Evolutionary conservation across 1,140 invertebrate species (phyloP).

Genomic region (Ylistrum balloti): DNA sequence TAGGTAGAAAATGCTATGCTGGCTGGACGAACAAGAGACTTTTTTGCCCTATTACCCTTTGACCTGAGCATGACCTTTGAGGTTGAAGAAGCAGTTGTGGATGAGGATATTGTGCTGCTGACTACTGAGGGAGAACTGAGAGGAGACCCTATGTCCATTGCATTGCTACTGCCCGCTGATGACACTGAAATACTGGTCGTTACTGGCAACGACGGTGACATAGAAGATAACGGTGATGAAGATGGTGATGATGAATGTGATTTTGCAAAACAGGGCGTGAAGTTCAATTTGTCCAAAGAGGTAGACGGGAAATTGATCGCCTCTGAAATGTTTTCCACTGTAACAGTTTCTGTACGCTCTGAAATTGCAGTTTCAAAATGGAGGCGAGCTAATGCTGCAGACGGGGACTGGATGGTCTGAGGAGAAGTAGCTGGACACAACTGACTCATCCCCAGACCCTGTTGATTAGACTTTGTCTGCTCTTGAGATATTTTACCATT

Average conservation of each 20-base stretch:
- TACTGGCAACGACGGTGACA: background rate
- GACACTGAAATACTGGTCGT: slow-evolving; percentile 10
- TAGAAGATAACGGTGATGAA: background rate
- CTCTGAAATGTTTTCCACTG: slow-evolving; percentile 52
- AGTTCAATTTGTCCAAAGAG: slow-evolving; percentile 80
- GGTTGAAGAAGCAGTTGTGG: slow-evolving; percentile 43
- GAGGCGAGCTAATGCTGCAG: slow-evolving; percentile 81
- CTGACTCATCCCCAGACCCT: slow-evolving; percentile 33
- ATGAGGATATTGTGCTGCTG: slow-evolving; percentile 18
- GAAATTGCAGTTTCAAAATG: slow-evolving; percentile 78
- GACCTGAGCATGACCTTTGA: slow-evolving; percentile 76
- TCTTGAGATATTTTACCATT: background rate
- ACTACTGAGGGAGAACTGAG: slow-evolving; percentile 14
- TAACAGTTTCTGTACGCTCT: slow-evolving; percentile 49
- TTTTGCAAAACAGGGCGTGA: slow-evolving; percentile 78
- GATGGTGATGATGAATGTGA: slow-evolving; percentile 44
- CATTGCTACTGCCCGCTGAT: background rate
- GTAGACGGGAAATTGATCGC: slow-evolving; percentile 76
- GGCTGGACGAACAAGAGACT: slow-evolving; percentile 77
- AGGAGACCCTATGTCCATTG: slow-evolving; percentile 19
- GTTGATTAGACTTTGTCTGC: slow-evolving; percentile 13
- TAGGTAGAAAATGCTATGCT: slow-evolving; percentile 81
- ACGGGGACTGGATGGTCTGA: slow-evolving; percentile 78
- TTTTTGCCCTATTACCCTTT: slow-evolving; percentile 76
- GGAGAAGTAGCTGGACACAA: slow-evolving; percentile 44